These are phyloP conservation scores for Sylvilagus bachmani DNA, from an alignment of 2,113 vertebrate genomes.

Conservation along the genomic window DNA sequence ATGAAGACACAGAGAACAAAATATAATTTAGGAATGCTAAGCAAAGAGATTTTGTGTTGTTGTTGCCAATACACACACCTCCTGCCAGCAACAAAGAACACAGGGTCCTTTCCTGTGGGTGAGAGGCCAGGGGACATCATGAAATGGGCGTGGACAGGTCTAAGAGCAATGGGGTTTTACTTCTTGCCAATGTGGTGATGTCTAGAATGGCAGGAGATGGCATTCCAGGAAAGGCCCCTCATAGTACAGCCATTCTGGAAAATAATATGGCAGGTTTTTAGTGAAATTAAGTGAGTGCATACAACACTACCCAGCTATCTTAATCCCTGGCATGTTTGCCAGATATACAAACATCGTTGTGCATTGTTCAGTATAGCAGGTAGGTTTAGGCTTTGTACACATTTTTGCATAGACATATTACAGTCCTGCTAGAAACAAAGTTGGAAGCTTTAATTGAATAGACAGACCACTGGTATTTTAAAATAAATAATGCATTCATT, in stretches of 20 bases:
- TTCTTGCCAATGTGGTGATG: background rate
- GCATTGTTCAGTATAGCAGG: background rate
- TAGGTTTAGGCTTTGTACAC: background rate
- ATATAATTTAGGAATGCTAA: background rate
- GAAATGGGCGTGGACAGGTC: background rate
- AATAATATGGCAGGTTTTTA: background rate
- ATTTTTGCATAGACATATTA: conserved; percentile 22
- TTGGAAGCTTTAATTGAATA: conserved; percentile 56
- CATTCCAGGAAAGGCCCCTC: background rate
- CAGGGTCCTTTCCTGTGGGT: background rate
- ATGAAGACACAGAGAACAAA: background rate
- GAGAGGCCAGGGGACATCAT: background rate
- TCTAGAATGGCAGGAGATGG: background rate
- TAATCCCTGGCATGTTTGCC: background rate
- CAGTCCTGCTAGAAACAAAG: background rate
- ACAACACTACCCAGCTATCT: background rate
- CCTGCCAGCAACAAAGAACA: background rate
- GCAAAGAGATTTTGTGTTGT: background rate
- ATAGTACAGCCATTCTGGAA: background rate
- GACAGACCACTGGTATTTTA: conserved; percentile 20
- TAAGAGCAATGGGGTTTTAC: background rate
- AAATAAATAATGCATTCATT: conserved; percentile 70
- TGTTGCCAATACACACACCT: background rate
- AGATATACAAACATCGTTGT: background rate
- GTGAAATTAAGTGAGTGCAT: background rate